Percentiles rank a stretch among this genome's conserved stretches.
Evolutionary conservation across 2,888 invertebrate genomes (phyloP).

Genomic region (Himalopsyche japonica): DNA sequence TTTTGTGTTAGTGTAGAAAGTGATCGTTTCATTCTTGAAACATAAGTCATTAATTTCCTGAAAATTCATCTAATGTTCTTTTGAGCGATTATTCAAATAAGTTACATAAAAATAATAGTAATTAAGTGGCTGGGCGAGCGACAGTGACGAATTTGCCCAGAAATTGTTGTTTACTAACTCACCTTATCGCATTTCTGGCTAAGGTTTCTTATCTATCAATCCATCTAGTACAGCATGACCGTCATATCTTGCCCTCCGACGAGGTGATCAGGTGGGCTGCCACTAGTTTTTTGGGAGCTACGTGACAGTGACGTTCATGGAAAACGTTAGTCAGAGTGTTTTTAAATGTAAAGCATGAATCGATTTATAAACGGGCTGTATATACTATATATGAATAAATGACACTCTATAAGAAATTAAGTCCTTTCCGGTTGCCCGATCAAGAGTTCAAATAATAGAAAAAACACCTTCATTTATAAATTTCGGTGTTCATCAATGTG

Average conservation of each 20-base stretch:
- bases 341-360: too few relatives aligned
- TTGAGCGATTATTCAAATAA: not conserved
- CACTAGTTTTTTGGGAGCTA: not conserved
- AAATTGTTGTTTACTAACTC: constrained; percentile 33
- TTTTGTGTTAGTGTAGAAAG: not conserved
- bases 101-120: not conserved
- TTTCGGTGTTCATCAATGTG: too few relatives aligned
- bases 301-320: not conserved
- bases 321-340: too few relatives aligned
- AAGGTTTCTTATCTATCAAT: not conserved
- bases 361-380: too few relatives aligned
- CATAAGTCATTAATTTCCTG: not conserved
- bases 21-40: too few relatives aligned
- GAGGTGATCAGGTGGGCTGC: not conserved
- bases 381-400: too few relatives aligned
- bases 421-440: too few relatives aligned
- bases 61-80: not conserved
- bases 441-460: too few relatives aligned
- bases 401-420: too few relatives aligned
- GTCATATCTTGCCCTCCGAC: constrained; percentile 13
- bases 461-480: too few relatives aligned
- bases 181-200: constrained; percentile 21
- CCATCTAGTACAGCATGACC: constrained; percentile 23
- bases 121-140: constrained; percentile 14
- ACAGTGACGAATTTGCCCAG: constrained; percentile 39